Evolutionary conservation across 2,113 vertebrate species (phyloP).

Genomic region (Gasterosteus nipponicus): DNA sequence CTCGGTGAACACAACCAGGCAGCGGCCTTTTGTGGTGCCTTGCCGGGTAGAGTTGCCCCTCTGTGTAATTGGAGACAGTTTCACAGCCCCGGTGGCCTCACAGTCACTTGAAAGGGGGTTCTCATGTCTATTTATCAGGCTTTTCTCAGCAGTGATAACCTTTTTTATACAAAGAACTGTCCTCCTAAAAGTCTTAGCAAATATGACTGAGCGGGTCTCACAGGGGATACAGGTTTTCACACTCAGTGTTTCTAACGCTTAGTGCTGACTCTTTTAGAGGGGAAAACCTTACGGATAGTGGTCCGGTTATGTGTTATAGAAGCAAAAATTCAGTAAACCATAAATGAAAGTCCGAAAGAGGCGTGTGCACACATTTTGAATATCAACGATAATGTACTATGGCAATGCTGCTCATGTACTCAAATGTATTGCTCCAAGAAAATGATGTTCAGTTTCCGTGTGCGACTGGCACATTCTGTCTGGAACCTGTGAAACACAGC

Average conservation of each 20-base stretch:
- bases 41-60: conserved; percentile 42
- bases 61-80: conserved; percentile 55
- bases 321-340: background rate
- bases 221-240: conserved; percentile 11
- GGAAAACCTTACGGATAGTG: background rate
- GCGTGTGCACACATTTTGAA: background rate
- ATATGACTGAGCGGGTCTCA: conserved; percentile 23
- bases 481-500: conserved; percentile 45
- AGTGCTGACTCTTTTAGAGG: background rate
- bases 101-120: conserved; percentile 55
- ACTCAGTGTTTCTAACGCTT: conserved; percentile 1
- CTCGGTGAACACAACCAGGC: conserved; percentile 4
- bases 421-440: background rate
- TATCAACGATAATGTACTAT: background rate
- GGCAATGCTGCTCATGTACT: background rate
- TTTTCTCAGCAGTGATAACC: conserved; percentile 37
- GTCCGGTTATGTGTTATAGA: background rate
- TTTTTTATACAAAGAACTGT: conserved; percentile 34
- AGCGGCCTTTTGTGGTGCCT: conserved; percentile 39
- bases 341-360: background rate
- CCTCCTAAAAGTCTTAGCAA: conserved; percentile 21
- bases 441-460: background rate
- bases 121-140: conserved; percentile 51
- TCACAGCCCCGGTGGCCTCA: conserved; percentile 45
- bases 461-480: conserved; percentile 24